Conservation (phyloP, 2,113 vertebrate genomes). For the Orcinus orca region DNA sequence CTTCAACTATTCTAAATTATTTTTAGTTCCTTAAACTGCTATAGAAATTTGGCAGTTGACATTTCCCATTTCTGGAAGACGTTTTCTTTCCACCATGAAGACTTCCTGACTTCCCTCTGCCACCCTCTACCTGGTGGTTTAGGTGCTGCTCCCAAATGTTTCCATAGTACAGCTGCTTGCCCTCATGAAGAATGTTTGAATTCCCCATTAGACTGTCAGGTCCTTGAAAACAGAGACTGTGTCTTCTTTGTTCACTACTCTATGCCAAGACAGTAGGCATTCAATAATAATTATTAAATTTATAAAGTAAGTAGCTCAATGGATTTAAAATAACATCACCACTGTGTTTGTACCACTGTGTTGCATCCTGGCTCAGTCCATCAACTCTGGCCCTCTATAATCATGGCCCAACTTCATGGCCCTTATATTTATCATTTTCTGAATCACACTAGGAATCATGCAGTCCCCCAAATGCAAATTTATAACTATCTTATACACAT, state of each 20-base stretch:
- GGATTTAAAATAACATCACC: background rate
- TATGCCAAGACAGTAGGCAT: background rate
- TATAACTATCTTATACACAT: background rate
- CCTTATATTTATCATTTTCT: background rate
- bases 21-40: background rate
- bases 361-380: background rate
- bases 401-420: background rate
- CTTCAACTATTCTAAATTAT: background rate
- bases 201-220: background rate
- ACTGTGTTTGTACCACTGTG: background rate
- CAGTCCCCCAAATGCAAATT: background rate
- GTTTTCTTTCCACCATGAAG: background rate
- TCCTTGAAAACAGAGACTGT: background rate
- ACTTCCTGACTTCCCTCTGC: background rate
- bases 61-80: background rate
- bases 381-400: background rate
- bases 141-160: background rate
- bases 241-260: background rate
- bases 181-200: background rate
- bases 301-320: background rate
- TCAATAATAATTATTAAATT: slow-evolving; percentile 22
- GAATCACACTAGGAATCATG: background rate
- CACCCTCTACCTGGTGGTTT: background rate
- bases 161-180: background rate
- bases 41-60: background rate